Base-by-base conservation (phyloP, 2,888 invertebrate genomes). In the Caenorhabditis auriculariae region DNA sequence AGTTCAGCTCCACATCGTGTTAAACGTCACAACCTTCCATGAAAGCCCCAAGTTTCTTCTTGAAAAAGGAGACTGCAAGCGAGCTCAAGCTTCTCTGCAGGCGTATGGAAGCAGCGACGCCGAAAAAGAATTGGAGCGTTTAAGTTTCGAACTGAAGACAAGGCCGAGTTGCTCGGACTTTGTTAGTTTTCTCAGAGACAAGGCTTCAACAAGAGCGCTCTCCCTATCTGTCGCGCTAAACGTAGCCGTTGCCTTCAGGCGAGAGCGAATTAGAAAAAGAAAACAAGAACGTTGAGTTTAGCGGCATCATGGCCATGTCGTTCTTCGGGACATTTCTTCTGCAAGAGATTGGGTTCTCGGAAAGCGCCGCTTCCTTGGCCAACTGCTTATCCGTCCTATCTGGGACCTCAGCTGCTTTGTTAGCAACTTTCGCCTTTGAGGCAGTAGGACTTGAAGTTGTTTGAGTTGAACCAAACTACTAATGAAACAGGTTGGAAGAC, bases 271-370 rank as follows among this genome's bases (percentile, higher is more conserved):
- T n/a, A n/a, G n/a, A n/a, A n/a, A n/a, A n/a, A n/a, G n/a, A n/a
- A n/a, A n/a, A n/a, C n/a, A n/a, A n/a, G n/a, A 4, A 19, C 15
- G 4, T 21, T n/a, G 7, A 46, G 54, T 75, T 61, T 59, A 70
- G 69, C 35, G 76, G 77, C 2, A 73, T 77, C 41, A 60, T 63
- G n/a, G 76, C 77, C 1, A 66, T 72, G 15, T 72, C 73, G 5
- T 77, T 77, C 56, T 77, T 77, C 54, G 77, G 77, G 7, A 75
- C 76, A 0, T 69, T 70, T 39, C 51, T 77, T 0, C 62, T 77
- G 6, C 66, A 61, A 23, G 57, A 56, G 12, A 57, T 77, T 23
- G 76, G 76, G 15, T 77, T 77, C 45, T 57, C 56, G 27, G 61
- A 61, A 7, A 56, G 53, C 32, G 57, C 59, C 4, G 75, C 77